phyloP scores from a whole-genome alignment of 2,113 vertebrate species.

The Andinoacara biseriatus region DNA sequence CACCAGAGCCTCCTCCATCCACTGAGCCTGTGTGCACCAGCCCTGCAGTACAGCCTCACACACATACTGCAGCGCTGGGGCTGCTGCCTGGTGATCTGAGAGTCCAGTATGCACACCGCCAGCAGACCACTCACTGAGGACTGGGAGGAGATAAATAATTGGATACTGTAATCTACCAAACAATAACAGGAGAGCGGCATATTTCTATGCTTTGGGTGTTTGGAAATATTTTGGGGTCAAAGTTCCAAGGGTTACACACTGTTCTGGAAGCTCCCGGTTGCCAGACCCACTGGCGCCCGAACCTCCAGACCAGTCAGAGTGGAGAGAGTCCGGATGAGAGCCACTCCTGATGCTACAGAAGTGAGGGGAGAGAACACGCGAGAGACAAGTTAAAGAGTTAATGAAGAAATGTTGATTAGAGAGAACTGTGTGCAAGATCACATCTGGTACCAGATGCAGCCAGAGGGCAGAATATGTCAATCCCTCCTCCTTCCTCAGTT shows the following conservation, averaged over 20 bases:
- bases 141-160: slow-evolving; percentile 54
- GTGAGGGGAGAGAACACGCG: neutral
- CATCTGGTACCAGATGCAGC: slow-evolving; percentile 83
- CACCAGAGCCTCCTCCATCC: slow-evolving; percentile 82
- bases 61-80: slow-evolving; percentile 77
- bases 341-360: slow-evolving; percentile 77
- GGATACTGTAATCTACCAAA: neutral
- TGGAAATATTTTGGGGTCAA: neutral
- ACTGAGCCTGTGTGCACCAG: slow-evolving; percentile 81
- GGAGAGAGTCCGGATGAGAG: slow-evolving; percentile 81
- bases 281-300: slow-evolving; percentile 80
- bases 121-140: slow-evolving; percentile 86
- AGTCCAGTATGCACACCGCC: neutral
- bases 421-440: neutral
- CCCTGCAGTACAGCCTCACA: slow-evolving; percentile 73
- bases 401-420: neutral
- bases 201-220: neutral
- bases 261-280: slow-evolving; percentile 85
- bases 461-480: slow-evolving; percentile 86
- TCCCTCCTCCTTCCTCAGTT: slow-evolving; percentile 76
- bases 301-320: slow-evolving; percentile 82
- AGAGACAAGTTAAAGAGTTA: neutral
- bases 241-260: slow-evolving; percentile 76
- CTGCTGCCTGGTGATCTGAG: neutral
- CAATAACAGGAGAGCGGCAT: neutral